A percentile compares a stretch with the other conserved stretches of the same genome.
Conservation (phyloP, 1,140 invertebrate genomes). For the Drosophila saltans region DNA sequence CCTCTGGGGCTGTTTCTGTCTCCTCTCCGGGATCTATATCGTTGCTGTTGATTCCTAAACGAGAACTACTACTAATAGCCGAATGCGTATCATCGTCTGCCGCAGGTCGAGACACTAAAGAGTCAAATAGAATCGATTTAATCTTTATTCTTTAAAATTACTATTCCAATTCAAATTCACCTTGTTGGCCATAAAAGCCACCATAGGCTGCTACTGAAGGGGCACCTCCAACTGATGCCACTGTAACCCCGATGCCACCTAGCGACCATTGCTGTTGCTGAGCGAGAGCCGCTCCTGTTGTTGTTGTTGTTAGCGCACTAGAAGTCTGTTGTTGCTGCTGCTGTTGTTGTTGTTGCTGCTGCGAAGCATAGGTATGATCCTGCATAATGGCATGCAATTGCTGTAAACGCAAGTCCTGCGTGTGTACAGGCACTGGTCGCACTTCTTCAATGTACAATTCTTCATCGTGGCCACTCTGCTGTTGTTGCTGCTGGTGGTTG, state of each 20-base stretch:
- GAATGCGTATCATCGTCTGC: conserved; percentile 87
- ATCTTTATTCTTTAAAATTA: neutral
- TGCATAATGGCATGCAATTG: conserved; percentile 87
- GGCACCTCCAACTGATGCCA: conserved; percentile 34
- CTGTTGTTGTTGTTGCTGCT: conserved; percentile 84
- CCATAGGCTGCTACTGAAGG: conserved; percentile 33
- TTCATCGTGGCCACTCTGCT: conserved; percentile 61
- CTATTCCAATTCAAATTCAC: conserved; percentile 47
- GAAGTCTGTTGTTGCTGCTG: conserved; percentile 52
- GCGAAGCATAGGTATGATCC: conserved; percentile 91
- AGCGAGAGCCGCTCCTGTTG: conserved; percentile 26
- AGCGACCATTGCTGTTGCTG: conserved; percentile 75
- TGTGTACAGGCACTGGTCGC: conserved; percentile 77
- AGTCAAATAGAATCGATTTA: neutral
- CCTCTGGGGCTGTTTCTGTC: conserved; percentile 94
- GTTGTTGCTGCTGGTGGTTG: conserved; percentile 36
- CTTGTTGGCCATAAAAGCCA: conserved; percentile 64
- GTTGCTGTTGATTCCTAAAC: conserved; percentile 82
- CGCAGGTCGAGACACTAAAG: conserved; percentile 62
- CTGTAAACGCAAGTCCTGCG: conserved; percentile 83
- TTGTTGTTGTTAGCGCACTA: conserved; percentile 8
- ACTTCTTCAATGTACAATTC: conserved; percentile 82
- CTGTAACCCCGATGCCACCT: conserved; percentile 73
- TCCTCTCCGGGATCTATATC: conserved; percentile 90
- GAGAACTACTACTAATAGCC: conserved; percentile 86